Conservation (phyloP, 1,140 invertebrate genomes). For the Helicoverpa armigera region DNA sequence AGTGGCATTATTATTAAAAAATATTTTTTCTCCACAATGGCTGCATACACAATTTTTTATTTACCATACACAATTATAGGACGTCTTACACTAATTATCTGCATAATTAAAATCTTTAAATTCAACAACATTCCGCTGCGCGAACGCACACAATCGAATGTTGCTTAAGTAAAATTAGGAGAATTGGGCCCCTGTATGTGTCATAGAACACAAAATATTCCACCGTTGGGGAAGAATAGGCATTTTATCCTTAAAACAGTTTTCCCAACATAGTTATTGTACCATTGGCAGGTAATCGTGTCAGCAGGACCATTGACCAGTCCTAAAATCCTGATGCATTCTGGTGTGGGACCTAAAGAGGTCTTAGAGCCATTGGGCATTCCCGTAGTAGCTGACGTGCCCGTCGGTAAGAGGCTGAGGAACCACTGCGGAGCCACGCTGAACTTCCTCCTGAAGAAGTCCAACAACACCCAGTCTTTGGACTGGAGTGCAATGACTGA, state of each 20-base stretch:
- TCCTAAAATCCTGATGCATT: constrained; percentile 89
- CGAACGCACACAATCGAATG: no score
- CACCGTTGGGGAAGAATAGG: no score
- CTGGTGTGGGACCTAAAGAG: constrained; percentile 89
- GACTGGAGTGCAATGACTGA: constrained; percentile 87
- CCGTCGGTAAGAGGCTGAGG: constrained; percentile 90
- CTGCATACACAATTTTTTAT: no score
- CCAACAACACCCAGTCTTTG: constrained; percentile 85
- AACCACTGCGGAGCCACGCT: constrained; percentile 90
- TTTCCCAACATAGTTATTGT: not conserved
- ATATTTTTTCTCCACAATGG: no score
- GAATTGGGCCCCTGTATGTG: no score
- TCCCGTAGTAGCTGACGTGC: constrained; percentile 88
- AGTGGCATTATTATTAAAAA: no score
- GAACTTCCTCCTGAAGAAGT: constrained; percentile 76
- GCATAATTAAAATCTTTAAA: no score
- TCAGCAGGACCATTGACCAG: constrained; percentile 88
- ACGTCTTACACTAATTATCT: no score
- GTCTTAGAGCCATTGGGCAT: constrained; percentile 88
- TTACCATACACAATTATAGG: no score
- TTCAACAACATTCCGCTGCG: no score
- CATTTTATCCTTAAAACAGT: not conserved
- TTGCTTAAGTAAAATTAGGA: no score
- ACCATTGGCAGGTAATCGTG: constrained; percentile 88
- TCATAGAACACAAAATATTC: no score